These are phyloP conservation scores for Cynaeus angustus DNA, from an alignment of 2,888 invertebrate genomes.

Conservation along the genomic window DNA sequence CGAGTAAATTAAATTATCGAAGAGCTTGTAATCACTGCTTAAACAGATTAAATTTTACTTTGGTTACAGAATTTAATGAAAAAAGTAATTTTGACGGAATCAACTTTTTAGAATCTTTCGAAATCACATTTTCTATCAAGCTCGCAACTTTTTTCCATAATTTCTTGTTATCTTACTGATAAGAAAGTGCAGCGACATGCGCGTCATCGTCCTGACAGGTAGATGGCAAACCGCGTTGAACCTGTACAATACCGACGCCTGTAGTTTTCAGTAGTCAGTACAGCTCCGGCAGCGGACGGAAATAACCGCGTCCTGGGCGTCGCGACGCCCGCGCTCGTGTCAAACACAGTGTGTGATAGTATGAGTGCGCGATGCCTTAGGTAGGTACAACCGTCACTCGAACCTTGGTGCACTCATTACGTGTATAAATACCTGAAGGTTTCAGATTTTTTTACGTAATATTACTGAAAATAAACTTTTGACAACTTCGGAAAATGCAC, in stretches of 20 bases:
- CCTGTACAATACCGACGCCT: conserved; percentile 61
- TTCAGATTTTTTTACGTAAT: conserved; percentile 8
- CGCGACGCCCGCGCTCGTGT: conserved; percentile 64
- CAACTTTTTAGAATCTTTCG: too few species aligned
- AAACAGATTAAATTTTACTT: too few species aligned
- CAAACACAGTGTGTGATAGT: conserved; percentile 57
- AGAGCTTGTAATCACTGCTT: too few species aligned
- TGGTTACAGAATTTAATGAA: too few species aligned
- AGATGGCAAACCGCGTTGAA: conserved; percentile 53
- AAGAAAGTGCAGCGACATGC: conserved; percentile 48
- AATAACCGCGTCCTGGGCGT: conserved; percentile 67
- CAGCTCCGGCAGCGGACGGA: conserved; percentile 68
- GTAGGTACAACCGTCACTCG: conserved; percentile 55
- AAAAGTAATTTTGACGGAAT: too few species aligned
- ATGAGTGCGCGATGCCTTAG: conserved; percentile 62
- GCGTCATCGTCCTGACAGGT: conserved; percentile 48
- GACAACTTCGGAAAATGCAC: conserved; percentile 5
- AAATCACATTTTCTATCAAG: too few species aligned
- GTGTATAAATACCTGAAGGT: conserved; percentile 45
- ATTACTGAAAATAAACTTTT: conserved; percentile 12
- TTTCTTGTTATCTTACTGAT: conserved; percentile 28
- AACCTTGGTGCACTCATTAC: conserved; percentile 40
- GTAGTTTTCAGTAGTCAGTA: conserved; percentile 62
- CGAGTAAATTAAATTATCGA: too few species aligned
- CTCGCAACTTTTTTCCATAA: not conserved